Conservation (phyloP, 2,113 vertebrate genomes). For the Clarias batrachus region DNA sequence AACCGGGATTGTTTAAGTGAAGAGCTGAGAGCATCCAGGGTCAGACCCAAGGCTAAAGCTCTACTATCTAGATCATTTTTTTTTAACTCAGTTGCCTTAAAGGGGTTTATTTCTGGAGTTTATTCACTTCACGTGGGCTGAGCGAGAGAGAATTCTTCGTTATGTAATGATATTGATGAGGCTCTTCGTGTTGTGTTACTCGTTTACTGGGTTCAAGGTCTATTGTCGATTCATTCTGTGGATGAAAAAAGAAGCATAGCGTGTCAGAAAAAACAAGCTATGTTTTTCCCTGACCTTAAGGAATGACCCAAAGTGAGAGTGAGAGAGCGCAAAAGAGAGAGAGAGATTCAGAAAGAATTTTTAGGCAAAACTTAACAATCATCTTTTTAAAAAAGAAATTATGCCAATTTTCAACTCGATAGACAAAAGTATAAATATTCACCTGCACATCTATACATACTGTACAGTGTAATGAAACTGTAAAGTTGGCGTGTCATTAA, state of each 20-base stretch:
- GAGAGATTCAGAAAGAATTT: not conserved
- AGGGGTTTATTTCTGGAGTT: not conserved
- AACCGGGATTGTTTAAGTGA: slow-evolving; percentile 7
- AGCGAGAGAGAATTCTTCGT: not conserved
- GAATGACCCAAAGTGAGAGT: not conserved
- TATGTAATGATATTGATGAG: not conserved
- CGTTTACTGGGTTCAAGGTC: not conserved
- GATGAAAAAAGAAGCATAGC: slow-evolving; percentile 1
- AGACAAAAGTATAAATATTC: not conserved
- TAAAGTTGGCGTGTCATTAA: too few species aligned
- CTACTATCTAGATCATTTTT: not conserved
- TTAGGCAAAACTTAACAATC: not conserved
- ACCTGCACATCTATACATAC: too few species aligned
- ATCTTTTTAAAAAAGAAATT: not conserved
- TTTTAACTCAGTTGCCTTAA: not conserved
- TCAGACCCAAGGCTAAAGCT: slow-evolving; percentile 2
- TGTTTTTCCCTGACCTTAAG: not conserved
- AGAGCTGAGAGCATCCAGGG: not conserved
- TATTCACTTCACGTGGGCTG: not conserved
- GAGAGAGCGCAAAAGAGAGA: not conserved
- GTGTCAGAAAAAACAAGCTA: slow-evolving; percentile 1
- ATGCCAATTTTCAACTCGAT: not conserved
- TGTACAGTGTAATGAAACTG: too few species aligned
- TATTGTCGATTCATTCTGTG: not conserved
- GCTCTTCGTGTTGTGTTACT: not conserved